Evolutionary conservation across 2,113 vertebrate species (phyloP).

Genomic region (Pachypanchax playfairii): DNA sequence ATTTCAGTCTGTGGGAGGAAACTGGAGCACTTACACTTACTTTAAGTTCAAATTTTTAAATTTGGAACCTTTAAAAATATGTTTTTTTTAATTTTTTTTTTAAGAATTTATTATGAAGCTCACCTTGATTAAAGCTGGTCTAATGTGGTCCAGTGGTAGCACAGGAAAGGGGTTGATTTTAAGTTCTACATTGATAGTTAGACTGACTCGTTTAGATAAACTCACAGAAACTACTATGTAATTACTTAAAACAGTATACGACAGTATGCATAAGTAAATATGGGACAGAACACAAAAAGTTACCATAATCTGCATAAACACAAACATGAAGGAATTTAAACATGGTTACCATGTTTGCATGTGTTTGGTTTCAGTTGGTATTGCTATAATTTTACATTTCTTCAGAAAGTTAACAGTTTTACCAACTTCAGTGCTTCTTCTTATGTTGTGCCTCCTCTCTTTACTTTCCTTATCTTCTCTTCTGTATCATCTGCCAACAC

Average conservation of each 20-base stretch:
- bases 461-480: background rate
- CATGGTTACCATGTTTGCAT: too few species aligned
- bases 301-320: background rate
- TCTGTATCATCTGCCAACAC: constrained; percentile 45
- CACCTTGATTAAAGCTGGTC: constrained; percentile 21
- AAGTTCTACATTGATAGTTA: constrained; percentile 66
- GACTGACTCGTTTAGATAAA: constrained; percentile 50
- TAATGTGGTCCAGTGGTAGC: constrained; percentile 26
- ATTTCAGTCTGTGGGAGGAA: too few species aligned
- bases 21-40: too few species aligned
- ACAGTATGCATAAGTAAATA: constrained; percentile 34
- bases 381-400: too few species aligned
- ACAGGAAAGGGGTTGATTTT: constrained; percentile 49
- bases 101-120: constrained; percentile 11
- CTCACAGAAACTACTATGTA: constrained; percentile 18
- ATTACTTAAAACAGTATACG: constrained; percentile 16
- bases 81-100: too few species aligned
- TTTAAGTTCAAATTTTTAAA: too few species aligned
- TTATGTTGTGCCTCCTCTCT: constrained; percentile 9
- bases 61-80: too few species aligned
- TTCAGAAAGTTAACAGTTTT: constrained; percentile 10
- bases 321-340: too few species aligned
- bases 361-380: too few species aligned
- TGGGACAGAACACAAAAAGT: too few species aligned
- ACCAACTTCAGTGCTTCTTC: background rate